These are phyloP conservation scores for Cephus pygmeus DNA, from an alignment of 2,888 invertebrate genomes.

Conservation along the genomic window DNA sequence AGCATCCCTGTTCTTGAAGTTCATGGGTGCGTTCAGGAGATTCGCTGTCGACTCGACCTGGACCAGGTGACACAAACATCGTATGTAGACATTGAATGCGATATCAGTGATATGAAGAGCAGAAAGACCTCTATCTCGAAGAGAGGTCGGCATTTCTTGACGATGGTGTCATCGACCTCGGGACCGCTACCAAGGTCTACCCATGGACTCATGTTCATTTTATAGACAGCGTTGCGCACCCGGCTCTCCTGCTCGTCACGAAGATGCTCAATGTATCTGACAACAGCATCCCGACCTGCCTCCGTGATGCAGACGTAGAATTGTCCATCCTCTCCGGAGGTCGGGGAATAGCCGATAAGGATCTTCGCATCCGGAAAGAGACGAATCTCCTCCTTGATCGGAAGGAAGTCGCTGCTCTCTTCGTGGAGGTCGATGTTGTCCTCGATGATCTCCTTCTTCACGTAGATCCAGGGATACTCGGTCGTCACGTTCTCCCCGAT, in stretches of 20 bases:
- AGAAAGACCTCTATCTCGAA: slow-evolving; percentile 75
- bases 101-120: background rate
- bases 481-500: slow-evolving; percentile 77
- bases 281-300: slow-evolving; percentile 69
- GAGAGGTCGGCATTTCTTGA: slow-evolving; percentile 70
- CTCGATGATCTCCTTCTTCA: slow-evolving; percentile 72
- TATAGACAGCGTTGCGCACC: slow-evolving; percentile 69
- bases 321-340: slow-evolving; percentile 74
- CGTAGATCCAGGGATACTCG: slow-evolving; percentile 79
- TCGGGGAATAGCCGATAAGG: slow-evolving; percentile 76
- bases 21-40: slow-evolving; percentile 51
- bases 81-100: background rate
- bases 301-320: slow-evolving; percentile 76
- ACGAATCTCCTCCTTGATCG: slow-evolving; percentile 61
- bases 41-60: slow-evolving; percentile 42
- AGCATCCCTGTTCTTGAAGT: slow-evolving; percentile 70
- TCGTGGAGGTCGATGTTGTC: slow-evolving; percentile 73
- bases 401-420: slow-evolving; percentile 68
- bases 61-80: background rate
- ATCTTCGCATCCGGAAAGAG: slow-evolving; percentile 59
- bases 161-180: slow-evolving; percentile 71
- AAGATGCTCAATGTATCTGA: slow-evolving; percentile 49
- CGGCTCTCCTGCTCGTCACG: slow-evolving; percentile 49
- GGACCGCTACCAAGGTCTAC: slow-evolving; percentile 73
- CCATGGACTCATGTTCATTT: slow-evolving; percentile 73